Evolutionary conservation across 2,797 vertebrate species (phyloP), one percentile per base, ranked within the genome.

Genomic region (Cryptoprocta ferox): DNA sequence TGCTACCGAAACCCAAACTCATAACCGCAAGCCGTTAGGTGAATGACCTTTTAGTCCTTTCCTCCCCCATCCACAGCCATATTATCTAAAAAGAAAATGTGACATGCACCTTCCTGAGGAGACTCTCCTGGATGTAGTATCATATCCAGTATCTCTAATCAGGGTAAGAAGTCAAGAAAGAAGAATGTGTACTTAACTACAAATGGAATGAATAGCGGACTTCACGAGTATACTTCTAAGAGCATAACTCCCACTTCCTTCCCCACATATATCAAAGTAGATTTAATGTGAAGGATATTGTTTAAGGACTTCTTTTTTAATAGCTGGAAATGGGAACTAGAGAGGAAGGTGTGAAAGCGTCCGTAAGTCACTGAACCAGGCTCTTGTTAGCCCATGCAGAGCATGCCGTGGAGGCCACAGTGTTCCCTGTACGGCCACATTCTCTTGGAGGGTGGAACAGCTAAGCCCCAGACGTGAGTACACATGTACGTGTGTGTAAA

Each of bases 211-310:
- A 42, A 75, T 13, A 50, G 63, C 8, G 75, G 28, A 73, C 7
- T 84, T 84, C 79, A 63, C 32, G 1, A 19, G 32, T 26, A 32
- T 19, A 6, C 8, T 79, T 14, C 45, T 39, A 73, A 65, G 21
- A 53, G 5, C 2, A 2, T 50, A 71, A 28, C 3, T 30, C 18
- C 5, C 26, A 14, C 16, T 66, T 13, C 1, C 13, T 4, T 1
- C 32, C 2, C 6, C 5, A 7, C 39, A 66, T 30, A 30, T 56
- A 35, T 48, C 32, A 78, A 79, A 94, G 11, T 2, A 32, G 15
- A 81, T 53, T 85, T 75, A 81, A 87, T 39, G 1, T 82, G 35
- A 87, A 26, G 10, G 12, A 35, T 88, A 42, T 13, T 50, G 73
- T 79, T 59, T 50, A 50, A 59, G 35, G 14, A 37, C 15, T 30